Conservation (phyloP, 2,113 vertebrate genomes). For the Himantopus leucocephalus region DNA sequence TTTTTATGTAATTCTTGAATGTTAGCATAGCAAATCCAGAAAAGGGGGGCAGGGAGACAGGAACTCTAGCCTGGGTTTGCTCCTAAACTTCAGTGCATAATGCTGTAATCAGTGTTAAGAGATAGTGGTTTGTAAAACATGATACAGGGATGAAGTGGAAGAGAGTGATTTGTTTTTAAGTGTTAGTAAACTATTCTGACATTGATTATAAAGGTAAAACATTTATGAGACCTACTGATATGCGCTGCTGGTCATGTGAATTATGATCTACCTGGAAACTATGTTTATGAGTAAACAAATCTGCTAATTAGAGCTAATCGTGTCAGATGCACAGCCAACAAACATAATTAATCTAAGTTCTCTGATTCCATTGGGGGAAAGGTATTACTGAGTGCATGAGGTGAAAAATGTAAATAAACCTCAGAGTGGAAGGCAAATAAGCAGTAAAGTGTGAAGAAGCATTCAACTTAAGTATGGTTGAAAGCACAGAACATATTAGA, state of each 20-base stretch:
- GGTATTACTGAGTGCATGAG: not conserved
- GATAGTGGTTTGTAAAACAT: not conserved
- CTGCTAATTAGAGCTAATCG: conserved; percentile 19
- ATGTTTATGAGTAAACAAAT: conserved; percentile 20
- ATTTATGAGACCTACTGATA: not conserved
- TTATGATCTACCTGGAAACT: not conserved
- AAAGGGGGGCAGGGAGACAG: not conserved
- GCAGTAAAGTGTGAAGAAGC: not conserved
- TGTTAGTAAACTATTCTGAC: not conserved
- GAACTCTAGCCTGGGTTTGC: not conserved
- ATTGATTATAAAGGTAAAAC: not conserved
- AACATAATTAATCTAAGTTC: conserved; percentile 30
- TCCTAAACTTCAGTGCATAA: not conserved
- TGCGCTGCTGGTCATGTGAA: not conserved
- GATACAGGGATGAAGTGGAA: not conserved
- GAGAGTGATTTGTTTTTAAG: not conserved
- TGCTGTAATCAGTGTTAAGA: not conserved
- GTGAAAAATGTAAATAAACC: conserved; percentile 31
- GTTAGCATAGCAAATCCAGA: not conserved
- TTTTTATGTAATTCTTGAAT: not conserved
- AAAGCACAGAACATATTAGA: not conserved
- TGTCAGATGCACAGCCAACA: conserved; percentile 20
- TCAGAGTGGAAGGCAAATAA: not conserved
- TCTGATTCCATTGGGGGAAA: not conserved
- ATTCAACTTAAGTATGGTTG: not conserved